Evolutionary conservation across 1,140 invertebrate species (phyloP), one percentile per base, ranked within the genome.

Genomic region (Rhynchophorus ferrugineus): DNA sequence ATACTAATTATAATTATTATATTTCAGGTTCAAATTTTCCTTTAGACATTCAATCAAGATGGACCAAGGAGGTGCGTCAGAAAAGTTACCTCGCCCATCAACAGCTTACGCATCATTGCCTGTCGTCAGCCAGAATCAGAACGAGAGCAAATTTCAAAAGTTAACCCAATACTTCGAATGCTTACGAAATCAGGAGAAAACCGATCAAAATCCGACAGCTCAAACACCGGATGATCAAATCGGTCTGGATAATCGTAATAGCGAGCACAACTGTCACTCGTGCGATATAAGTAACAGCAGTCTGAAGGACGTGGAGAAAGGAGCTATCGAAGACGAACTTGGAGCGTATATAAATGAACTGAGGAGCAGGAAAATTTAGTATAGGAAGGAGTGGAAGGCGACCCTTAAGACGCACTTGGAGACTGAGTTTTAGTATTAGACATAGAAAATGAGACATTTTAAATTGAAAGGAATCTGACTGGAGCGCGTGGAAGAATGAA

Each of bases 281-380:
- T 63, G 60, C 43, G 59, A 67, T 29, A 70, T 74, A 43, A 72
- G 69, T 50, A 73, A 73, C 58, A 70, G 66, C 36, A 73, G 71
- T 45, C 54, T 73, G 17, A 67, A 59, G 41, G 67, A 72, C 47
- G 62, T 71, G 2, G 71, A 74, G 47, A 49, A 53, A 8, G 62
- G 58, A 1, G 69, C 64, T 2, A 57, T 73, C 2, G 63, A 70
- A 49, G 70, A 71, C 36, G 72, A 74, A 58, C 54, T 74, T 14
- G 65, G 65, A 3, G 54, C 60, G 13, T 73, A 73, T 56, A 71
- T 72, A 65, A 61, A 62, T 41, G 66, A 69, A 41, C 46, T 69
- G 13, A 57, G 57, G 41, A 48, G 51, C 29, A 50, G 64, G 0
- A 59, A 65, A 39, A 39, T 53, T 33, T 53, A 41, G 36, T 16